A percentile compares a stretch with the other conserved stretches of the same genome.
phyloP scores from a whole-genome alignment of 2,888 invertebrate genomes.

The Polylopha cassiicola region DNA sequence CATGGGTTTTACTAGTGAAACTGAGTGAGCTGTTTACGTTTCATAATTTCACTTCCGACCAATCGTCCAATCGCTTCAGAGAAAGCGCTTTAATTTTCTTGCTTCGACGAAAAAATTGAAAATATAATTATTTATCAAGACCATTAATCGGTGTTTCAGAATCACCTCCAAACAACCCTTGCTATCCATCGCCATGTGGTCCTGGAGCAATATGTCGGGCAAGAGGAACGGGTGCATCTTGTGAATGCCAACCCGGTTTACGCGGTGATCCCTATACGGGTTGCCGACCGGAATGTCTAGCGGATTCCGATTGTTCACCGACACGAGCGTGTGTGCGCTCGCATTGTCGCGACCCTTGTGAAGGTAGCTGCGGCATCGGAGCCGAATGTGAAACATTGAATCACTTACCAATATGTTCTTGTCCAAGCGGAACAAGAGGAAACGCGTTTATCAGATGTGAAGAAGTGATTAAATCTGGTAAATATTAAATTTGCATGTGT shows the following conservation, averaged over 20 bases:
- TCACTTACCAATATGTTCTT: constrained; percentile 84
- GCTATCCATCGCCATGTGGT: constrained; percentile 89
- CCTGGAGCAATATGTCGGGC: constrained; percentile 88
- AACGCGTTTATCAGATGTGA: constrained; percentile 83
- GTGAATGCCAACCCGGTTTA: constrained; percentile 84
- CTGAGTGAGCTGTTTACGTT: constrained; percentile 41
- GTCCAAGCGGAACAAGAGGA: constrained; percentile 81
- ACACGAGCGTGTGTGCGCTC: constrained; percentile 88
- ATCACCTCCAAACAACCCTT: constrained; percentile 80
- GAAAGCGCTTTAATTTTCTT: constrained; percentile 48
- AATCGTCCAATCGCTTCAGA: constrained; percentile 29
- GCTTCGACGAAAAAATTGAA: constrained; percentile 1
- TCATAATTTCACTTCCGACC: constrained; percentile 16
- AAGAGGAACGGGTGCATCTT: constrained; percentile 82
- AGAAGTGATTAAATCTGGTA: constrained; percentile 51
- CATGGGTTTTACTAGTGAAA: constrained; percentile 74
- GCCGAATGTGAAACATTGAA: constrained; percentile 86
- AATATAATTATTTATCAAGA: no score
- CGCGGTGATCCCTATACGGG: constrained; percentile 86
- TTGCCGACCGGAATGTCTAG: constrained; percentile 90
- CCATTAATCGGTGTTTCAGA: constrained; percentile 43
- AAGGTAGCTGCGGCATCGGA: constrained; percentile 88
- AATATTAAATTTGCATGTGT: constrained; percentile 21
- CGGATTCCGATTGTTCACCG: constrained; percentile 91
- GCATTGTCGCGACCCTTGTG: constrained; percentile 90